phyloP scores from a whole-genome alignment of 1,140 invertebrate genomes.

The Halesus radiatus region DNA sequence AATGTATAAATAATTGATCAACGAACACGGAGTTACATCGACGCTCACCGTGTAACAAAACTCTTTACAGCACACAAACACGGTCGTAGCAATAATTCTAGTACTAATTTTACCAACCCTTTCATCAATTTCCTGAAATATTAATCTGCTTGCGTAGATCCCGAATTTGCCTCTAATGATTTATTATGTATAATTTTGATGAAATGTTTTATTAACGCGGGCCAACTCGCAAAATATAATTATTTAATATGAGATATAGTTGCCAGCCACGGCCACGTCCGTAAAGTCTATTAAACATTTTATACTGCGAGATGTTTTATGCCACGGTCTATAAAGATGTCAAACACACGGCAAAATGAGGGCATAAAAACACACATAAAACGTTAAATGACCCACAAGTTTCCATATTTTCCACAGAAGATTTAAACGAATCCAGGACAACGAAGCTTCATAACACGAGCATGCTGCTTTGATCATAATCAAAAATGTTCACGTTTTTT shows the following conservation, averaged over 20 bases:
- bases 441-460: background rate
- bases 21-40: no score
- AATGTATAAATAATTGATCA: no score
- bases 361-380: constrained; percentile 38
- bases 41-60: no score
- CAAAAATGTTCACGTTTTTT: no score
- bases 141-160: no score
- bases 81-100: no score
- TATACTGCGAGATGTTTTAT: constrained; percentile 37
- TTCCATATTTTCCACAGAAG: constrained; percentile 4
- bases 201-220: background rate
- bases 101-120: no score
- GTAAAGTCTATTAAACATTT: constrained; percentile 35
- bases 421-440: constrained; percentile 8
- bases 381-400: constrained; percentile 6
- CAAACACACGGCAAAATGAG: constrained; percentile 35
- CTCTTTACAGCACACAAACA: no score
- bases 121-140: no score
- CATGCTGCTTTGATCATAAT: no score
- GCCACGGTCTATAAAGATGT: constrained; percentile 37
- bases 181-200: no score
- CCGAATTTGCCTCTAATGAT: no score
- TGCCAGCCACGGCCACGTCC: constrained; percentile 12
- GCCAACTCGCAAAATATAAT: background rate
- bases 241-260: constrained; percentile 24